Base-by-base conservation (phyloP, 2,797 vertebrate species). In the Sebastes hubbsi region DNA sequence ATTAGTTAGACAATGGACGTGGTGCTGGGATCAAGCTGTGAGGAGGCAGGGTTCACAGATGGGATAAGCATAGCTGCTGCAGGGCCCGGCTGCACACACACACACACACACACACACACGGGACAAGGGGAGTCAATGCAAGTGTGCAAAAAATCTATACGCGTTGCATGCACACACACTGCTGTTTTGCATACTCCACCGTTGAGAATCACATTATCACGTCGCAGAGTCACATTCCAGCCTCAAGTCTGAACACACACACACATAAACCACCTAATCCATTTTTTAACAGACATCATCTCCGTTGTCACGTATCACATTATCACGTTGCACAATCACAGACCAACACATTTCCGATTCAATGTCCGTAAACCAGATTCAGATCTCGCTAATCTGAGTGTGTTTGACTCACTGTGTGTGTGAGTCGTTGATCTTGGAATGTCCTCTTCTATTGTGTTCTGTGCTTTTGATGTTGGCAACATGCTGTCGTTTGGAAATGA, bases 1-100 rank as follows among this genome's bases (percentile, higher is more conserved):
- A 95, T 94, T 94, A 94, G 86, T 75, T 81, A 84, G 82, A 94
- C 92, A 94, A 91, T 93, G 86, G 87, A 85, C 74, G 68, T 36
- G 84, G 72, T 77, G 86, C 70, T 77, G 88, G 83, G 81, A 88
- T 90, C 90, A 90, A 87, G 86, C 91, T 91, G 93, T 83, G 87
- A 82, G 56, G 86, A 89, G 87, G 75, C 77, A 76, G 86, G 65
- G 89, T 77, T 90, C 92, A 90, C 94, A 94, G 90, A 93, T 94
- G 90, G 90, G 89, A 87, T 88, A 85, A 74, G 72, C 76, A 88
- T 84, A 83, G 90, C 92, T 89, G 89, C 91, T 89, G 86, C 42
- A 72, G 80, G 90, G 87, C 73, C 60, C 29, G 20, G 65, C 75
- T 58, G 49, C 52, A 16, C 12, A 16, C 83, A 74, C 74, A 64